Conservation (phyloP, 2,888 invertebrate species). For the Aromia moschata region DNA sequence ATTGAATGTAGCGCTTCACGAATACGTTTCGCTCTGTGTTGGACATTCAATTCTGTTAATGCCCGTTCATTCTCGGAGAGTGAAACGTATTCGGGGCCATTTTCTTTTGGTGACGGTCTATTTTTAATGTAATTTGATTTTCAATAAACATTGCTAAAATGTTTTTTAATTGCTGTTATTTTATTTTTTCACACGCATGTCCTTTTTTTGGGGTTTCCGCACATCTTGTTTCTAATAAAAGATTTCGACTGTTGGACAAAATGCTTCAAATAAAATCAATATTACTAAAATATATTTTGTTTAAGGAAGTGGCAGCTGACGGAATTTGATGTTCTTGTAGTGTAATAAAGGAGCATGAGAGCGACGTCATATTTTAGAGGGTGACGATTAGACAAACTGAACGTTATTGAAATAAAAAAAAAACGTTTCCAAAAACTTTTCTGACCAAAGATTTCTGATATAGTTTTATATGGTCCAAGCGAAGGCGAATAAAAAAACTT, state of each 20-base stretch:
- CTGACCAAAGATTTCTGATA: too few relatives aligned
- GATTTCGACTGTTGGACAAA: constrained; percentile 11
- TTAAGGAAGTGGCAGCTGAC: too few relatives aligned
- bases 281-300: too few relatives aligned
- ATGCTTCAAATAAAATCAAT: too few relatives aligned
- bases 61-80: constrained; percentile 5
- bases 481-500: too few relatives aligned
- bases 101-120: constrained; percentile 58
- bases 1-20: constrained; percentile 51
- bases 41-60: neutral
- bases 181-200: constrained; percentile 58
- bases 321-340: too few relatives aligned
- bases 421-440: too few relatives aligned
- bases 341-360: too few relatives aligned
- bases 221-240: constrained; percentile 34
- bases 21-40: constrained; percentile 48
- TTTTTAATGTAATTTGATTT: constrained; percentile 58
- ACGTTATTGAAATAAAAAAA: too few relatives aligned
- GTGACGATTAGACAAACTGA: too few relatives aligned
- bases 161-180: constrained; percentile 60
- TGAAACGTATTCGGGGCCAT: constrained; percentile 34
- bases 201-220: constrained; percentile 49
- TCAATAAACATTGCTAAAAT: constrained; percentile 62
- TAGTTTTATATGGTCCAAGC: too few relatives aligned
- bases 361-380: too few relatives aligned